Base-by-base conservation (phyloP, 2,113 vertebrate genomes). In the Cebidichthys violaceus region DNA sequence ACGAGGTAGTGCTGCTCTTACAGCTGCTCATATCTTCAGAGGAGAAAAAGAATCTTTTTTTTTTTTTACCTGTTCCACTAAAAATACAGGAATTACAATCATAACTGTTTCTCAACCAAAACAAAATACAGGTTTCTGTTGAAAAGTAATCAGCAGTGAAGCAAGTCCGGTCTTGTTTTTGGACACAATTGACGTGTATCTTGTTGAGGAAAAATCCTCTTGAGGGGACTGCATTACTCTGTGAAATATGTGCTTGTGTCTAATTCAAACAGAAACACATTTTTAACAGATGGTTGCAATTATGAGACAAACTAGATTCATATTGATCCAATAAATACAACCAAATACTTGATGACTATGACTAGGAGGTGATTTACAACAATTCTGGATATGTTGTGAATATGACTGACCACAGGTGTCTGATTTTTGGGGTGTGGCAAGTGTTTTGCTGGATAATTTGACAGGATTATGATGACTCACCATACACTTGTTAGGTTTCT, bases 401-500 rank as follows among this genome's bases (percentile, higher is more conserved):
- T 59, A 50, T 17, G 10, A 64, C 27, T 29, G 35, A 66, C 15
- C 22, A 24, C 2, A 66, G 54, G 4, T 62, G 31, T 43, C 4
- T 72, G 9, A 29, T 15, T 69, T 80, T 55, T 33, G 24, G 22
- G 15, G 27, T 31, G 20, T 68, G 69, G 15, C 18, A 37, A 35
- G 47, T 41, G 47, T 41, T 41, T 75, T 31, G 8, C 47, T 52
- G 55, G 64, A 29, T 70, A 37, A 62, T 70, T 29, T 45, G 37
- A 52, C 31, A 75, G 60, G 33, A 59, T 82, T 67, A 20, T 68
- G 37, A 39, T 41, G 81, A 97, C 98, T 99, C 93, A 99, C 98
- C 98, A 99, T 99, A 65, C 98, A 99, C 91, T 99, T 99, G 96
- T 99, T 99, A 65, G 98, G 98, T 93, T 99, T 99, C 93, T 99